Evolutionary conservation across 2,797 vertebrate genomes (phyloP), one percentile per base, ranked within the genome.

Genomic region (Echeneis naucrates): DNA sequence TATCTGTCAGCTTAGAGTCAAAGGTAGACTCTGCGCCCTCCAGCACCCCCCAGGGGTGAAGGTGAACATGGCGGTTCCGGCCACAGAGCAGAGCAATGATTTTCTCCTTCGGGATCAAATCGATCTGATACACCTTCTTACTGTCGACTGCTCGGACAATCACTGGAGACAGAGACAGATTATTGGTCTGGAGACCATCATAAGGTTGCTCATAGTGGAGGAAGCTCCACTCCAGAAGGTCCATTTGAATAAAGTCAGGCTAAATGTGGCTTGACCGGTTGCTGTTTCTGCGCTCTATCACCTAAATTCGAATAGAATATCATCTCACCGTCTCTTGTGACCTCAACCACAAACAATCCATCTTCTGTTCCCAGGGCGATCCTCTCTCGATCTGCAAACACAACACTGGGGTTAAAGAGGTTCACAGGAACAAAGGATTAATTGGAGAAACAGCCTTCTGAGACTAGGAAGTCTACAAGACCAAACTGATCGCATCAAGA

Each of bases 51-150:
- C 96, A 98, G 0, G 95, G 93, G 62, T 95, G 95, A 19, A 99
- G 95, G 80, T 99, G 97, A 38, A 99, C 96, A 0, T 98, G 96
- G 30, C 95, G 96, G 88, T 95, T 98, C 13, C 97, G 95, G 32
- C 98, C 98, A 0, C 97, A 98, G 24, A 98, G 93, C 45, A 99
- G 91, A 72, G 94, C 90, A 0, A 98, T 77, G 0, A 98, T 94
- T 79, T 96, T 97, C 85, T 98, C 98, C 83, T 92, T 96, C 53
- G 96, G 96, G 21, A 96, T 95, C 24, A 96, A 90, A 72, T 98
- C 97, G 0, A 99, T 96, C 94, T 99, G 98, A 79, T 95, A 88
- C 26, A 99, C 96, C 74, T 96, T 98, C 92, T 98, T 99, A 82
- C 96, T 97, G 94, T 99, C 98, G 0, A 96, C 94, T 4, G 96